Evolutionary conservation across 2,113 vertebrate species (phyloP), one percentile per base, ranked within the genome.

Genomic region (Melanocharis versteri): DNA sequence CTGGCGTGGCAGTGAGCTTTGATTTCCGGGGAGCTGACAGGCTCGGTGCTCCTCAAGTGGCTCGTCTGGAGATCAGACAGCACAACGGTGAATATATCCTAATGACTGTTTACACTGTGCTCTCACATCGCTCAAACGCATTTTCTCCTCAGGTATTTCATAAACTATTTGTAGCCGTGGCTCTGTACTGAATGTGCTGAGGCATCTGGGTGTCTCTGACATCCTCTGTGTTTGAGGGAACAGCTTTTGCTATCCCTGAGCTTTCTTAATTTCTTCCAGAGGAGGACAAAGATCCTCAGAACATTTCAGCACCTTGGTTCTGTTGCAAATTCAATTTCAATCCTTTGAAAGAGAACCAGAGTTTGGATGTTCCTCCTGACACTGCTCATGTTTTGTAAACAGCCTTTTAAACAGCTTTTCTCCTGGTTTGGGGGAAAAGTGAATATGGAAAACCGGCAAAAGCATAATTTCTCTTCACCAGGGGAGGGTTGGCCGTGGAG

Each of bases 21-120:
- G 85, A 91, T 94, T 91, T 56, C 56, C 64, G 48, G 50, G 53
- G 87, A 92, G 81, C 89, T 85, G 91, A 87, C 75, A 91, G 86
- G 56, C 51, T 94, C 75, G 0, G 78, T 54, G 84, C 26, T 93
- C 83, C 66, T 72, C 16, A 40, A 94, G 77, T 11, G 68, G 33
- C 65, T 83, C 14, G 0, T 83, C 81, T 44, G 39, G 65, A 94
- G 87, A 90, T 90, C 87, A 90, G 73, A 71, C 69, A 48, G 87
- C 79, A 58, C 92, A 62, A 33, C 11, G n/a, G 71, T 89, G 87
- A 89, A 62, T 83, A 44, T 33, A 58, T 44, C 90, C 85, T 89
- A 84, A 89, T 83, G 87, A 53, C 6, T 93, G 90, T 93, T 94
- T 91, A 83, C 79, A 22, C 5, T 35, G 73, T 28, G 23, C 75